Evolutionary conservation across 2,113 vertebrate species (phyloP).

Genomic region (Perca schrenkii): DNA sequence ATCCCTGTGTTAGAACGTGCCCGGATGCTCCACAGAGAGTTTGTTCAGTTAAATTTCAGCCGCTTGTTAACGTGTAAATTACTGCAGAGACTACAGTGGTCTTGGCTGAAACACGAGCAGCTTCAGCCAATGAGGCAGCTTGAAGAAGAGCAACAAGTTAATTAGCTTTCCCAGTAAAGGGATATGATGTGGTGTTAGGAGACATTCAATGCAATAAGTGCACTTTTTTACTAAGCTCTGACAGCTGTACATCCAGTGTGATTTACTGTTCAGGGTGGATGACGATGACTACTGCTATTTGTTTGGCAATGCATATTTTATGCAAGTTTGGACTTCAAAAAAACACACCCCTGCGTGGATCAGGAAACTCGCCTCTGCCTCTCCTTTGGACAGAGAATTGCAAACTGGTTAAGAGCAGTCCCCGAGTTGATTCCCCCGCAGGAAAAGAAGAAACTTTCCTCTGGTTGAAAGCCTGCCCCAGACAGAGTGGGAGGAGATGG

Average conservation of each 20-base stretch:
- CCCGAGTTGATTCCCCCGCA: constrained; percentile 16
- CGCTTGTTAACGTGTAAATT: constrained; percentile 54
- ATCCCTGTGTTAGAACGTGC: constrained; percentile 68
- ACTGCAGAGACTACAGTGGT: constrained; percentile 51
- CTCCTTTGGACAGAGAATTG: constrained; percentile 4
- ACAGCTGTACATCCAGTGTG: constrained; percentile 5
- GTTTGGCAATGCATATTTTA: constrained; percentile 3
- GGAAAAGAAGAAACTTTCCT: constrained; percentile 52
- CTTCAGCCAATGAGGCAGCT: background rate
- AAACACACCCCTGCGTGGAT: background rate
- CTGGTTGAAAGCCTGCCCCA: constrained; percentile 41
- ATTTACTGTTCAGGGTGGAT: background rate
- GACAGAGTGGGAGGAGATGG: constrained; percentile 67
- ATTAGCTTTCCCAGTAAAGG: constrained; percentile 28
- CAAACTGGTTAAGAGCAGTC: constrained; percentile 11
- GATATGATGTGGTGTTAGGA: constrained; percentile 9
- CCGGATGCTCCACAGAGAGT: constrained; percentile 31
- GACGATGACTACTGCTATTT: constrained; percentile 11
- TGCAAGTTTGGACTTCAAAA: constrained; percentile 3
- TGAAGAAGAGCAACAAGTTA: constrained; percentile 13
- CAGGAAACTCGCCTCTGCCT: constrained; percentile 20
- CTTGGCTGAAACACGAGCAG: constrained; percentile 9
- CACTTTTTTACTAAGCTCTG: background rate
- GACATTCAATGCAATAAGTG: background rate
- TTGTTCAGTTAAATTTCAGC: constrained; percentile 37